A percentile compares a stretch with the other conserved stretches of the same genome.
Evolutionary conservation across 35 echinoderm and acorn worm species (phyloP).

Genomic region (Apostichopus parvimensis): DNA sequence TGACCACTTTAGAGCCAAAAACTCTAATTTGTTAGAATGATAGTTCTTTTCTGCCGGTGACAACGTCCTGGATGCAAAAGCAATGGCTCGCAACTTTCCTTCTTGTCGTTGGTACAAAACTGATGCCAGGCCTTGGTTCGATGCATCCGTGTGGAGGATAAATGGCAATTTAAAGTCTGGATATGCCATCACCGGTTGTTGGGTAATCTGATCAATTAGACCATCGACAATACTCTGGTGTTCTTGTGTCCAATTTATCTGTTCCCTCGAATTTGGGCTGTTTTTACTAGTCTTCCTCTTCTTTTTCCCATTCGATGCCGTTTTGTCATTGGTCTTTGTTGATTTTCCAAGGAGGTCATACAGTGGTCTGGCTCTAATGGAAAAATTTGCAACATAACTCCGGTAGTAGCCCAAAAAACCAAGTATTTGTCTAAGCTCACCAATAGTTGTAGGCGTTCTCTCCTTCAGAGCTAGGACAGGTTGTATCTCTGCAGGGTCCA

Average conservation of each 20-base stretch:
- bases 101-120: conserved; percentile 60
- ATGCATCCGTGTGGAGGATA: conserved; percentile 38
- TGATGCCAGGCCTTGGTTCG: conserved; percentile 24
- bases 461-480: too few relatives aligned
- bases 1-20: conserved; percentile 58
- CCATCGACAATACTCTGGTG: conserved; percentile 38
- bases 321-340: neutral
- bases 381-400: conserved; percentile 32
- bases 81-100: neutral
- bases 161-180: conserved; percentile 26
- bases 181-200: conserved; percentile 55
- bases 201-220: conserved; percentile 27
- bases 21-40: conserved; percentile 64
- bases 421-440: too few relatives aligned
- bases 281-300: neutral
- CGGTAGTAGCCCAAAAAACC: too few relatives aligned
- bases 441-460: too few relatives aligned
- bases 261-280: conserved; percentile 1
- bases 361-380: conserved; percentile 23
- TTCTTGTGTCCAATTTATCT: conserved; percentile 35
- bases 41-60: conserved; percentile 53
- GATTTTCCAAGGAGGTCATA: conserved; percentile 34
- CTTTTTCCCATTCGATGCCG: neutral
- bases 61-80: conserved; percentile 26
- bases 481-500: too few relatives aligned